phyloP scores from a whole-genome alignment of 2,113 vertebrate species.

The Tiliqua scincoides region DNA sequence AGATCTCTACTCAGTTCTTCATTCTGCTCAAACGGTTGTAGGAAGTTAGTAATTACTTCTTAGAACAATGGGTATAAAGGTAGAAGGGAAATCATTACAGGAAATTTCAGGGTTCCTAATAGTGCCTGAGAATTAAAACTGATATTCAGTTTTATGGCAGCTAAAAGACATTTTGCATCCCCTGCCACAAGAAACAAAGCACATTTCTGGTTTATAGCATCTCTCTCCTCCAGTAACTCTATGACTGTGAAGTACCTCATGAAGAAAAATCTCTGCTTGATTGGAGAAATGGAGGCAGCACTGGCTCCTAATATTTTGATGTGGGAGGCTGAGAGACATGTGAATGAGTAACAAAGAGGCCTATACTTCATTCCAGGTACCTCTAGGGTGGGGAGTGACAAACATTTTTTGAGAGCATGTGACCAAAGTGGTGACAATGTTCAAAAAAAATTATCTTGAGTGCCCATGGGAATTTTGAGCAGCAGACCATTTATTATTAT shows the following conservation, averaged over 20 bases:
- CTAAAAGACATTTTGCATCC: not conserved
- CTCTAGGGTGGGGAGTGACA: no score
- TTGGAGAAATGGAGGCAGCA: not conserved
- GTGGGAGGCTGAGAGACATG: not conserved
- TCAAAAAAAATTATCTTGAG: no score
- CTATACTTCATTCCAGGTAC: not conserved
- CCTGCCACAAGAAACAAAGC: not conserved
- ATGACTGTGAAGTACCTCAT: not conserved
- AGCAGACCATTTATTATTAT: no score
- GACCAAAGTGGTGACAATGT: no score
- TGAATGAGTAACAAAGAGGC: no score
- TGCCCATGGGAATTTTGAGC: no score
- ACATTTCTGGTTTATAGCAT: not conserved
- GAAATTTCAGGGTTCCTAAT: not conserved
- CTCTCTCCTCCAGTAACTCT: not conserved
- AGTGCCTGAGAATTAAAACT: not conserved
- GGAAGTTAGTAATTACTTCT: not conserved
- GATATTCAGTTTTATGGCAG: not conserved
- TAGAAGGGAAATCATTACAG: not conserved
- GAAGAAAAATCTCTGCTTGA: not conserved
- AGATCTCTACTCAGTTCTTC: not conserved
- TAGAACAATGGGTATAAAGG: not conserved
- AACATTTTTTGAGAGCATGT: no score
- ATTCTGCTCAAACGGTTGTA: not conserved
- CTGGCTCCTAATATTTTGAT: not conserved